phyloP scores from a whole-genome alignment of 2,888 invertebrate genomes.

The Yponomeuta malinellus region DNA sequence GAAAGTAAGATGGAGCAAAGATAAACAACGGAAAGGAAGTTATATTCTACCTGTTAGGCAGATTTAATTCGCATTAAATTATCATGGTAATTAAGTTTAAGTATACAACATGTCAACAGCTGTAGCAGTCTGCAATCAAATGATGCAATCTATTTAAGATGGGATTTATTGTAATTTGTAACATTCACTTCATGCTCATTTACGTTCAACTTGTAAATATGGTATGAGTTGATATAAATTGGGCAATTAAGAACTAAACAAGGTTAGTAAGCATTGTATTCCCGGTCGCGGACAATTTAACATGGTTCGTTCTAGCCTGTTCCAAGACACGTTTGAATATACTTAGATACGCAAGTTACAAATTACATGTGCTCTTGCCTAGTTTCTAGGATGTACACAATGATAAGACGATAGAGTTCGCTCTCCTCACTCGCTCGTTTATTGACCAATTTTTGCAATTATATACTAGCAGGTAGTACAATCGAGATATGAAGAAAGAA shows the following conservation, averaged over 20 bases:
- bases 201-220: not conserved
- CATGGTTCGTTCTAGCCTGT: slow-evolving; percentile 33
- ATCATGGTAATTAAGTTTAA: not conserved
- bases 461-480: no score
- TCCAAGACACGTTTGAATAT: not conserved
- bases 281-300: slow-evolving; percentile 51
- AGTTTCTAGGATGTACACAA: not conserved
- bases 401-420: no score
- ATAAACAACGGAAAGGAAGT: not conserved
- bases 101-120: not conserved
- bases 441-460: no score
- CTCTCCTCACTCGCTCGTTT: no score
- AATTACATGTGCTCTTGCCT: not conserved
- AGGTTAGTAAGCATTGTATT: slow-evolving; percentile 37
- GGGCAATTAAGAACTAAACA: slow-evolving; percentile 40
- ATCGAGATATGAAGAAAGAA: no score
- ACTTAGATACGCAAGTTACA: not conserved
- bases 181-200: slow-evolving; percentile 15
- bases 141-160: not conserved
- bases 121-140: not conserved
- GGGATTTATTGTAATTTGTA: not conserved
- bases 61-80: not conserved
- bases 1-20: not conserved
- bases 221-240: slow-evolving; percentile 35
- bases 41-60: not conserved